These are phyloP conservation scores for Eptesicus fuscus DNA, from an alignment of 2,113 vertebrate genomes.

Conservation along the genomic window DNA sequence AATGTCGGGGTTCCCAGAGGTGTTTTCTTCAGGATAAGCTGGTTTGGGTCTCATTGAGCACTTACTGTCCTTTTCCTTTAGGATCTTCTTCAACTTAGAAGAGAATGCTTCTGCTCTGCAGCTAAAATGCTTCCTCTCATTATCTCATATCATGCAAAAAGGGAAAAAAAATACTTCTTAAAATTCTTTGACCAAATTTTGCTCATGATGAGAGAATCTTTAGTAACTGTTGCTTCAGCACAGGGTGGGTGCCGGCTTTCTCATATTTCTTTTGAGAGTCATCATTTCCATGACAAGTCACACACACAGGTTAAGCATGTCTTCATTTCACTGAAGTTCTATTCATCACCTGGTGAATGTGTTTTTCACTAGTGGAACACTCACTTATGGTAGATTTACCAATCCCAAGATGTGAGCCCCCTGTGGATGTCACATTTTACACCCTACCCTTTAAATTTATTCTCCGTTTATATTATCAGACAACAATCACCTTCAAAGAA, in stretches of 20 bases:
- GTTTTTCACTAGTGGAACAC: background rate
- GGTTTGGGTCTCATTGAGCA: background rate
- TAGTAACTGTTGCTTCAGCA: background rate
- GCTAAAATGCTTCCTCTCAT: background rate
- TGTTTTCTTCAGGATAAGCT: background rate
- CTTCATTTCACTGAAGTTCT: background rate
- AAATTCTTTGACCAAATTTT: constrained; percentile 7
- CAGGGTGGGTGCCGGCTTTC: background rate
- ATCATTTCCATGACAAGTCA: background rate
- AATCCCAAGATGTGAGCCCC: background rate
- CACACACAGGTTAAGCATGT: background rate
- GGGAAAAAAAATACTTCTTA: background rate
- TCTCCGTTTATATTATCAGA: constrained; percentile 13
- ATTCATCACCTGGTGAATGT: background rate
- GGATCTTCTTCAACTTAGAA: constrained; percentile 15
- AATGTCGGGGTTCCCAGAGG: background rate
- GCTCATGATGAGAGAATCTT: background rate
- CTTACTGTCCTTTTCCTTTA: background rate
- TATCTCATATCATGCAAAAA: background rate
- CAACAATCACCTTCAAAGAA: background rate
- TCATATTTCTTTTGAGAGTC: background rate
- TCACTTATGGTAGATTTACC: background rate
- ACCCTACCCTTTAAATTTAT: background rate
- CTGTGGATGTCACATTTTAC: background rate
- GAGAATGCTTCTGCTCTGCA: background rate